Evolutionary conservation across 1,140 invertebrate genomes (phyloP), one percentile per base, ranked within the genome.

Genomic region (Diachasmimorpha longicaudata): DNA sequence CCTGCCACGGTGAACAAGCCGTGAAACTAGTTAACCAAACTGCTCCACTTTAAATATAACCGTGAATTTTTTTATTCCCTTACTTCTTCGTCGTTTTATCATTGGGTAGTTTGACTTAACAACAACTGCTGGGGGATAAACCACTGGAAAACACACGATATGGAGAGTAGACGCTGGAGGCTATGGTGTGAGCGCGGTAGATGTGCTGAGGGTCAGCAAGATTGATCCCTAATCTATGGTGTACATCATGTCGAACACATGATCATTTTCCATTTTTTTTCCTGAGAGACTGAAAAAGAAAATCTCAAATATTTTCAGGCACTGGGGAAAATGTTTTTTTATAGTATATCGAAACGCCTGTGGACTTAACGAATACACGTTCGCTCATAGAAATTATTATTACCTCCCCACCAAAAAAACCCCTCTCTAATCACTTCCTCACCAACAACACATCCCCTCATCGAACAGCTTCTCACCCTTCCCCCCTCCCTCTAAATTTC

Each of bases 11-110:
- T 79, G 75, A 76, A 80, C 78, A 71, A 75, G 44, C 70, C 31
- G 44, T 72, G 79, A 85, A 85, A 86, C 88, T 88, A 87, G 88
- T 89, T 89, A 89, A 79, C 83, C 84, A 87, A 88, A 89, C 85
- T 88, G 85, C 84, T 82, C 83, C 84, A 85, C 83, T 87, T 88
- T 87, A 86, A 89, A 88, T 68, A 68, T 37, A 37, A 68, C 66
- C 36, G 16, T 39, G 10, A 16, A 0, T 39, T 37, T 68, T 68
- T 68, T 39, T n/a, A 0, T 16, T n/a, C 36, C n/a, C 19, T 68
- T 10, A 6, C 14, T 68, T 39, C 6, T 42, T 39, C 4, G 9
- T 68, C 1, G 25, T 10, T 66, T 66, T 31, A 31, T 31, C 31
- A 31, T 66, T 31, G 14, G n/a, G 14, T 16, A 19, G n/a, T 31